Conservation (phyloP, 2,797 vertebrate species). For the Hippocampus kuda region DNA sequence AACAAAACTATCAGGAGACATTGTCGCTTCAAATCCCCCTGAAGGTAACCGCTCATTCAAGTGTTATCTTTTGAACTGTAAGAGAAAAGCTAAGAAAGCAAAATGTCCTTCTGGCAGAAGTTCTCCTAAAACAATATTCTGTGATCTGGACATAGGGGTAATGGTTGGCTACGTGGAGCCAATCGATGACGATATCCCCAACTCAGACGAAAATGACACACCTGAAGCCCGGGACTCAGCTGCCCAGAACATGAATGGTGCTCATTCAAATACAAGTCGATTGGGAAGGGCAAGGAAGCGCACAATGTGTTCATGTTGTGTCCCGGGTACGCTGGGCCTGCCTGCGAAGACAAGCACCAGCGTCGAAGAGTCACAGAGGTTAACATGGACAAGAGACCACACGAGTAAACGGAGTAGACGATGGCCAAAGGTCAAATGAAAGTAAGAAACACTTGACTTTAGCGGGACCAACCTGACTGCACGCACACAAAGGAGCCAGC, state of each 20-base stretch:
- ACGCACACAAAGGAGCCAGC: constrained; percentile 1
- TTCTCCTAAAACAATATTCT: not conserved
- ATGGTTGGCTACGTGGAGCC: constrained; percentile 34
- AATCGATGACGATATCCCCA: constrained; percentile 40
- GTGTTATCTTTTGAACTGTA: not conserved
- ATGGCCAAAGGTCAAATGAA: not conserved
- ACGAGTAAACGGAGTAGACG: constrained; percentile 9
- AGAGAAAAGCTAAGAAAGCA: constrained; percentile 6
- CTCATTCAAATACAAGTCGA: constrained; percentile 20
- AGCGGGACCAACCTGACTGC: not conserved
- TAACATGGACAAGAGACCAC: not conserved
- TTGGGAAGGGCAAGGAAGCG: constrained; percentile 35
- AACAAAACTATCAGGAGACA: not conserved
- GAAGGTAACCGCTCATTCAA: not conserved
- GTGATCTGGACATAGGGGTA: constrained; percentile 5
- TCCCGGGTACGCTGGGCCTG: constrained; percentile 20
- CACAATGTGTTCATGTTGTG: constrained; percentile 53
- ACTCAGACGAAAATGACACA: constrained; percentile 5
- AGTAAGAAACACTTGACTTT: not conserved
- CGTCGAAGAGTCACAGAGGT: constrained; percentile 1
- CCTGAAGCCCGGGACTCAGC: not conserved
- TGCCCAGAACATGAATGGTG: not conserved
- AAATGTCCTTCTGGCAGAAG: constrained; percentile 4
- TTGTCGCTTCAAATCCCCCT: not conserved
- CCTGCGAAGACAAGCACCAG: constrained; percentile 5